Evolutionary conservation across 2,113 vertebrate genomes (phyloP).

Genomic region (Gambusia holbrooki): DNA sequence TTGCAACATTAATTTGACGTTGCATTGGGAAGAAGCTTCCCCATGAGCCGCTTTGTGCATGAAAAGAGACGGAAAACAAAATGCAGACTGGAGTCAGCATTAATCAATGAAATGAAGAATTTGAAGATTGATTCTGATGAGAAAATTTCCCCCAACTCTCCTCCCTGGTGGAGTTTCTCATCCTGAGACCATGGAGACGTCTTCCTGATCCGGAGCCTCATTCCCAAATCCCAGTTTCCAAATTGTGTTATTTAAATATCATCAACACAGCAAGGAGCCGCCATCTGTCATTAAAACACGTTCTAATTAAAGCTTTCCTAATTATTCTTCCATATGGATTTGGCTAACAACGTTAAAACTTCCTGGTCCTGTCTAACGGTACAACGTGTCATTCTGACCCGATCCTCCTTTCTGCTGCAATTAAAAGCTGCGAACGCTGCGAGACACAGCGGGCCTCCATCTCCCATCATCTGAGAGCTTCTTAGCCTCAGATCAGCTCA

Average conservation of each 20-base stretch:
- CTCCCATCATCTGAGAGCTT: conserved; percentile 42
- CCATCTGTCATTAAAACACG: conserved; percentile 43
- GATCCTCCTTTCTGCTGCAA: conserved; percentile 40
- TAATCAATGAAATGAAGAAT: conserved; percentile 68
- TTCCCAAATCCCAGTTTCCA: conserved; percentile 20
- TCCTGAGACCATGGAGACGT: conserved; percentile 27
- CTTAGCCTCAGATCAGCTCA: conserved; percentile 70
- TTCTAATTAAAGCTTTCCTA: conserved; percentile 44
- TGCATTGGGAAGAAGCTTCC: conserved; percentile 34
- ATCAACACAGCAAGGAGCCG: conserved; percentile 17
- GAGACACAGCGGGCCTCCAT: conserved; percentile 30
- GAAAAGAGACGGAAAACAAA: conserved; percentile 39
- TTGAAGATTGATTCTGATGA: conserved; percentile 62
- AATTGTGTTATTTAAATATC: conserved; percentile 19
- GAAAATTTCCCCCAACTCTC: conserved; percentile 37
- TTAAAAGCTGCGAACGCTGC: conserved; percentile 49
- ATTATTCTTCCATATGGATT: conserved; percentile 45
- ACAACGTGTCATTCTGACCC: conserved; percentile 43
- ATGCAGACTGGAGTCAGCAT: conserved; percentile 55
- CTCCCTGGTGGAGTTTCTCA: conserved; percentile 53
- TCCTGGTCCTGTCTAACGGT: conserved; percentile 21
- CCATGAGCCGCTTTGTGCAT: conserved; percentile 39
- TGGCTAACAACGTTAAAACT: conserved; percentile 23
- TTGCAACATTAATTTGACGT: conserved; percentile 51
- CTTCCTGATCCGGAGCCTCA: conserved; percentile 12